These are phyloP conservation scores for Microplitis deprimator DNA, from an alignment of 2,888 invertebrate genomes.

Conservation along the genomic window DNA sequence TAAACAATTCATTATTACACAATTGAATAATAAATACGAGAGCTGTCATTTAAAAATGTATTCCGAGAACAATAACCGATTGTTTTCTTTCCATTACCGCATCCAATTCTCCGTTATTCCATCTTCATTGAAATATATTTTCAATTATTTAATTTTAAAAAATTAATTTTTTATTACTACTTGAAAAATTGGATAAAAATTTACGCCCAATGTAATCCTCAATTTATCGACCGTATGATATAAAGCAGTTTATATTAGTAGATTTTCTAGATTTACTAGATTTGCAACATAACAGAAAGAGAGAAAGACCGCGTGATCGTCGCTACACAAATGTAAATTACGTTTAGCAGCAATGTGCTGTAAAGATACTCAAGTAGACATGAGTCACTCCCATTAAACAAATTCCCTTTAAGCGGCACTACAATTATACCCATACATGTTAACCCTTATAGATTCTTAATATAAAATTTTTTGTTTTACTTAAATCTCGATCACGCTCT, in stretches of 20 bases:
- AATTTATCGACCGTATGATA: background rate
- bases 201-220: too few species aligned
- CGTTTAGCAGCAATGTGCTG: too few species aligned
- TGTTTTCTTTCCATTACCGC: constrained; percentile 15
- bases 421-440: too few species aligned
- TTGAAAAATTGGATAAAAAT: too few species aligned
- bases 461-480: too few species aligned
- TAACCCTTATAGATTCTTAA: constrained; percentile 48
- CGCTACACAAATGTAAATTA: background rate
- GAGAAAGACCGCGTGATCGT: constrained; percentile 33
- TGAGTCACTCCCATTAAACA: constrained; percentile 65
- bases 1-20: constrained; percentile 1
- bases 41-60: constrained; percentile 17
- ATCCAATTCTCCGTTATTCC: constrained; percentile 4
- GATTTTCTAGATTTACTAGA: background rate
- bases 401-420: constrained; percentile 57
- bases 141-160: too few species aligned
- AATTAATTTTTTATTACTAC: too few species aligned
- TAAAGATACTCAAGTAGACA: constrained; percentile 26
- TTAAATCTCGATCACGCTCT: too few species aligned
- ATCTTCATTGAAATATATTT: too few species aligned
- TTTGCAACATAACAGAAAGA: background rate
- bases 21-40: constrained; percentile 12
- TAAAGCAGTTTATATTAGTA: too few species aligned
- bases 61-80: constrained; percentile 13